Conservation (phyloP, 2,888 invertebrate species). For the Drosophila affinis region DNA sequence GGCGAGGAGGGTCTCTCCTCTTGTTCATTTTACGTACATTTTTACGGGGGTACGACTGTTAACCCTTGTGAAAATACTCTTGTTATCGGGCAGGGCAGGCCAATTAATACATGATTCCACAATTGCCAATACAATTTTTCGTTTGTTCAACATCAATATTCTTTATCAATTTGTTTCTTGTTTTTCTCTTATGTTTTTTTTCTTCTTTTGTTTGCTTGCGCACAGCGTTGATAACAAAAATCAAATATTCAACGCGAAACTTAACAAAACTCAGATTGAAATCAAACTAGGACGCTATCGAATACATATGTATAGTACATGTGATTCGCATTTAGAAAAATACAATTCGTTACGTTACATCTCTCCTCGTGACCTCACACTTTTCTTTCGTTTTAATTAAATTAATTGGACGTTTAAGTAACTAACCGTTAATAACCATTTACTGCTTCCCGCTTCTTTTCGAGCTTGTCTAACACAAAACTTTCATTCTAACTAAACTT, state of each 20-base stretch:
- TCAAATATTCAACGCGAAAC: constrained; percentile 61
- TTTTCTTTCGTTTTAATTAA: constrained; percentile 67
- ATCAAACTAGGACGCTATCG: constrained; percentile 46
- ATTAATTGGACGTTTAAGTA: constrained; percentile 83
- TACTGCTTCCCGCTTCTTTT: constrained; percentile 29
- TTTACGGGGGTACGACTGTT: constrained; percentile 2
- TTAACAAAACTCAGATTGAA: constrained; percentile 57
- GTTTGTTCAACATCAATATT: constrained; percentile 39
- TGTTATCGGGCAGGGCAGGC: constrained; percentile 49
- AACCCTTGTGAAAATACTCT: constrained; percentile 57
- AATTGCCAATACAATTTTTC: constrained; percentile 53
- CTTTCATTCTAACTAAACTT: constrained; percentile 69
- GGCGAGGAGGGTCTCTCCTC: constrained; percentile 16
- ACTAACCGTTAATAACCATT: constrained; percentile 81
- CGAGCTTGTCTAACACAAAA: constrained; percentile 54
- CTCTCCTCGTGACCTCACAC: constrained; percentile 19
- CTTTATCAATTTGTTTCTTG: constrained; percentile 29
- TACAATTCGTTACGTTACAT: constrained; percentile 43
- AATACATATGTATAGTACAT: constrained; percentile 21
- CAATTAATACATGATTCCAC: constrained; percentile 61
- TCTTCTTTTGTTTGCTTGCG: constrained; percentile 59
- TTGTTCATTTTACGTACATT: constrained; percentile 51
- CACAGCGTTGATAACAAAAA: constrained; percentile 73
- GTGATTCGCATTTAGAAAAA: constrained; percentile 34
- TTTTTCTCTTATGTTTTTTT: constrained; percentile 22